phyloP scores from a whole-genome alignment of 92 coral and sea anemone species.

The Epizoanthus scotinus region DNA sequence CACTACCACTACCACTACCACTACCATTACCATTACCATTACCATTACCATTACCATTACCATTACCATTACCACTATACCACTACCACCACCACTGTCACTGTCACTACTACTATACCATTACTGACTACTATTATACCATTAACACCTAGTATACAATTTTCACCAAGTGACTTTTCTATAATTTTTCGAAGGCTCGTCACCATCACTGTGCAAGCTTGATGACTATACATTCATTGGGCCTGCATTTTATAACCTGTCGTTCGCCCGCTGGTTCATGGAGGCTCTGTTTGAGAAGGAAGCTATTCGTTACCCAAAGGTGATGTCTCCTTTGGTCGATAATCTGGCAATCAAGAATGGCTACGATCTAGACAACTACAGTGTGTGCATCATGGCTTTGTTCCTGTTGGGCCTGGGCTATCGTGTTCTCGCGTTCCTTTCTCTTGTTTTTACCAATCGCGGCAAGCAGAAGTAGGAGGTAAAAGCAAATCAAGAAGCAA shows the following conservation, averaged over 20 bases:
- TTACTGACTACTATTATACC: background rate
- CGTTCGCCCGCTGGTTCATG: slow-evolving; percentile 82
- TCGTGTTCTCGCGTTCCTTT: slow-evolving; percentile 70
- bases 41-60: background rate
- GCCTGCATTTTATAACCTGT: slow-evolving; percentile 72
- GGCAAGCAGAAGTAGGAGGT: slow-evolving; percentile 75
- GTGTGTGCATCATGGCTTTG: slow-evolving; percentile 64
- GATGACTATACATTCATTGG: slow-evolving; percentile 60
- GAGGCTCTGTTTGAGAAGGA: slow-evolving; percentile 92
- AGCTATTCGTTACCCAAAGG: slow-evolving; percentile 73
- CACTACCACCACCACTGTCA: background rate
- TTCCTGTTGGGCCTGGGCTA: slow-evolving; percentile 63
- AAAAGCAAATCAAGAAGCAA: too few relatives aligned
- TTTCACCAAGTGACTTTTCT: background rate
- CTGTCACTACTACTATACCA: background rate
- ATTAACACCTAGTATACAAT: too few relatives aligned
- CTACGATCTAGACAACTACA: slow-evolving; percentile 67
- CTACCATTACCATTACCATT: background rate
- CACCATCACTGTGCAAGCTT: slow-evolving; percentile 80
- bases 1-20: background rate
- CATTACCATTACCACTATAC: background rate
- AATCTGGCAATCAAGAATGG: slow-evolving; percentile 62
- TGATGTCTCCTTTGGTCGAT: slow-evolving; percentile 53
- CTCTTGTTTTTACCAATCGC: slow-evolving; percentile 79
- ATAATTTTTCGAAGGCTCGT: slow-evolving; percentile 51